A percentile compares a stretch with the other conserved stretches of the same genome.
These are phyloP conservation scores for Lepidocyrtoides sp. DNA, from an alignment of 2,888 invertebrate genomes.

Conservation along the genomic window DNA sequence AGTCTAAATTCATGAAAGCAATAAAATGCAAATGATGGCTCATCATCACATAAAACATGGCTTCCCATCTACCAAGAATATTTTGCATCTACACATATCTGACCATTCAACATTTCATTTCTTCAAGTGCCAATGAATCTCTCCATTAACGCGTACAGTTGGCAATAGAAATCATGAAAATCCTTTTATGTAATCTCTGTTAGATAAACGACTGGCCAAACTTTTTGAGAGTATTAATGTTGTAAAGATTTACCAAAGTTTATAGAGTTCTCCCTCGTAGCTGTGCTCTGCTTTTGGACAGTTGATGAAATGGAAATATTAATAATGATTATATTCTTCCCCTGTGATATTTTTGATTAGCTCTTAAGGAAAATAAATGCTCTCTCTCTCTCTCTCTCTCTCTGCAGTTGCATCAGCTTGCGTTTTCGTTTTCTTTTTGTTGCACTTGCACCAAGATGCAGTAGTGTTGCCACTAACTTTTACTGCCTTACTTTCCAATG, in stretches of 20 bases:
- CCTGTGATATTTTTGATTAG: conserved; percentile 24
- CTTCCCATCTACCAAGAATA: too few species aligned
- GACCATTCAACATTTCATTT: background rate
- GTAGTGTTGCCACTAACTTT: background rate
- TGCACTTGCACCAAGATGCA: background rate
- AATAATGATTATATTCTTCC: conserved; percentile 24
- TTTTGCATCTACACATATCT: background rate
- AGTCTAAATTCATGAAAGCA: conserved; percentile 8
- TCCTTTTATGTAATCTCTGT: background rate
- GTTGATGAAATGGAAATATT: conserved; percentile 36
- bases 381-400: too few species aligned
- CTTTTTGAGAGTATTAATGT: background rate
- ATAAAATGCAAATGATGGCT: conserved; percentile 11
- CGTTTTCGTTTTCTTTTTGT: too few species aligned
- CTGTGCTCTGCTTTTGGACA: background rate
- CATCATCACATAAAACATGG: background rate
- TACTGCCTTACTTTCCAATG: background rate
- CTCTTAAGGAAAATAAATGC: conserved; percentile 4
- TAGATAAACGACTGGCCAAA: background rate
- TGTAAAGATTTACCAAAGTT: background rate
- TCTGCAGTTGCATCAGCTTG: background rate
- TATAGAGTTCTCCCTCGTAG: background rate
- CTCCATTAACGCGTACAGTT: background rate
- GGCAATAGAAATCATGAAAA: background rate
- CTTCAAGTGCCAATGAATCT: background rate